Evolutionary conservation across 2,797 vertebrate species (phyloP).

Genomic region (Buphagus erythrorhynchus): DNA sequence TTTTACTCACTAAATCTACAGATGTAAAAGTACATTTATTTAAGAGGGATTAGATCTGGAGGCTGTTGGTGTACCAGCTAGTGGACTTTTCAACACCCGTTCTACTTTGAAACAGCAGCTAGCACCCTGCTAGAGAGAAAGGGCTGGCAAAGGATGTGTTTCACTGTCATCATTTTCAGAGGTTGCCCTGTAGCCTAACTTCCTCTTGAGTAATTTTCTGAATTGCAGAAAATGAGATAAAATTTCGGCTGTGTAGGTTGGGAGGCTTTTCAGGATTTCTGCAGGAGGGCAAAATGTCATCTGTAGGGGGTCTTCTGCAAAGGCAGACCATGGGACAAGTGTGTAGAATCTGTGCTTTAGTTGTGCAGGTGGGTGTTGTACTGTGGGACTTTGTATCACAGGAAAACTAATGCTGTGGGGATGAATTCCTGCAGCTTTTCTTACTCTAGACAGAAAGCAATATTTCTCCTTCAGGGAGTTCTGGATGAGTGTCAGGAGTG

Average conservation of each 20-base stretch:
- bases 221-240: background rate
- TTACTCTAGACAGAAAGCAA: background rate
- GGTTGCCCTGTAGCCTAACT: background rate
- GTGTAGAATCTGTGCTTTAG: background rate
- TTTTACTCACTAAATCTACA: slow-evolving; percentile 12
- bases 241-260: background rate
- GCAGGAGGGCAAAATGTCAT: rapidly evolving
- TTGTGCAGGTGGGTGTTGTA: background rate
- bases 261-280: background rate
- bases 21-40: slow-evolving; percentile 22
- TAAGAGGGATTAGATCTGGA: background rate
- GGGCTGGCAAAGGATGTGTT: background rate
- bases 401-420: rapidly evolving
- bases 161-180: background rate
- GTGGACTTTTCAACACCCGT: background rate
- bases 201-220: background rate
- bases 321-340: background rate
- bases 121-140: background rate
- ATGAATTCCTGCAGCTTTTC: background rate
- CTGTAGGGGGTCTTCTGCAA: background rate
- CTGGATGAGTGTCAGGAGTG: background rate
- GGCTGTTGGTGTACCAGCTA: background rate
- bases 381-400: background rate
- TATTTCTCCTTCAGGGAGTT: background rate
- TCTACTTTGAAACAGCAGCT: background rate